Conservation (phyloP, 37 sponge, comb jelly and placozoan species). For the Dysidea cf. avara region DNA sequence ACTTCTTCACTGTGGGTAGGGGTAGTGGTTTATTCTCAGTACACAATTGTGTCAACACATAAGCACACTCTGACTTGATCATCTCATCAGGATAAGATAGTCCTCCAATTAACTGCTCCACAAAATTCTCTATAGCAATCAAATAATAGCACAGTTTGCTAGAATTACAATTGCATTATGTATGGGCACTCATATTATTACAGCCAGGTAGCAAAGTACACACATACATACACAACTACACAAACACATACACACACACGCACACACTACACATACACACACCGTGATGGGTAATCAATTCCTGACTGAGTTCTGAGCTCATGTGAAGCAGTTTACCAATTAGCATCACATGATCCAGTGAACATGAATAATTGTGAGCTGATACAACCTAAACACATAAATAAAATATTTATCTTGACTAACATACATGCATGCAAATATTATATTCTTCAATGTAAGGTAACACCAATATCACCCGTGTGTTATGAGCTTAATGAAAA, state of each 20-base stretch:
- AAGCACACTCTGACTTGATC: constrained; percentile 46
- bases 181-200: background rate
- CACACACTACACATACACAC: too few relatives aligned
- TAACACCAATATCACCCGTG: too few relatives aligned
- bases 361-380: constrained; percentile 24
- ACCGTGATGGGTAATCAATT: constrained; percentile 30
- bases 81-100: constrained; percentile 52
- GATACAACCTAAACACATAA: constrained; percentile 28
- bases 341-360: constrained; percentile 43
- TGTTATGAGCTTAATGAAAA: too few relatives aligned
- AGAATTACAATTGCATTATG: background rate
- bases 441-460: too few relatives aligned
- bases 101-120: constrained; percentile 49
- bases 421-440: background rate
- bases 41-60: constrained; percentile 38
- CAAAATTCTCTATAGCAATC: constrained; percentile 21
- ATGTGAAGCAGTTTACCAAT: constrained; percentile 45
- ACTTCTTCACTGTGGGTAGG: constrained; percentile 22
- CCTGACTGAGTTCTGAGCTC: constrained; percentile 6
- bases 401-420: background rate
- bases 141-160: background rate
- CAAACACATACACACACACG: too few relatives aligned
- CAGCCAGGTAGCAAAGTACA: too few relatives aligned
- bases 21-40: constrained; percentile 31
- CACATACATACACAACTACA: too few relatives aligned